Percentiles rank a stretch among this genome's conserved stretches.
Conservation (phyloP, 2,113 vertebrate species). For the Ceuthmochares aereus region DNA sequence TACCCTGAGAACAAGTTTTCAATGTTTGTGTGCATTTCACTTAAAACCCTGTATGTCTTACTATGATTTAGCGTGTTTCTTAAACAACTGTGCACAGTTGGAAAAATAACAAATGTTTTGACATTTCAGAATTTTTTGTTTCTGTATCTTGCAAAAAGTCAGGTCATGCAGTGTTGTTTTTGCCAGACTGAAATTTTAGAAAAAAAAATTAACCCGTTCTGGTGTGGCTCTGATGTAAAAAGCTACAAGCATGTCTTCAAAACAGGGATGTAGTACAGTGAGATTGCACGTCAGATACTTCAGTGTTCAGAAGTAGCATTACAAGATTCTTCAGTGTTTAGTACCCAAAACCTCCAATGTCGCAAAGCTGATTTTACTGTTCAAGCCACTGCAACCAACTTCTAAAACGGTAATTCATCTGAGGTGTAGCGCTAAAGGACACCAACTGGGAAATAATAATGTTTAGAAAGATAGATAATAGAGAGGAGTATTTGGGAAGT, state of each 20-base stretch:
- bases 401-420: neutral
- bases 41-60: neutral
- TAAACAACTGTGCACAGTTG: neutral
- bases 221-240: neutral
- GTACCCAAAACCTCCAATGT: neutral
- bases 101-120: neutral
- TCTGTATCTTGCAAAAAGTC: neutral
- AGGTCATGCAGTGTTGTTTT: neutral
- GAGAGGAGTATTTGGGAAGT: neutral
- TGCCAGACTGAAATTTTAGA: too few relatives aligned
- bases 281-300: neutral
- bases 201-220: neutral
- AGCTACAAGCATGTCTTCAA: neutral
- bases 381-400: neutral
- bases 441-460: neutral
- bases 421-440: neutral
- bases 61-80: neutral
- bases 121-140: neutral
- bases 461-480: neutral
- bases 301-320: neutral
- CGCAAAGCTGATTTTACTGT: neutral
- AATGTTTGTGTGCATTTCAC: neutral
- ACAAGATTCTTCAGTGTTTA: neutral
- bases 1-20: neutral
- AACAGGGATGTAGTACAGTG: neutral